A percentile compares a stretch with the other conserved stretches of the same genome.
These are phyloP conservation scores for Emesis russula DNA, from an alignment of 2,888 invertebrate species.

Conservation along the genomic window DNA sequence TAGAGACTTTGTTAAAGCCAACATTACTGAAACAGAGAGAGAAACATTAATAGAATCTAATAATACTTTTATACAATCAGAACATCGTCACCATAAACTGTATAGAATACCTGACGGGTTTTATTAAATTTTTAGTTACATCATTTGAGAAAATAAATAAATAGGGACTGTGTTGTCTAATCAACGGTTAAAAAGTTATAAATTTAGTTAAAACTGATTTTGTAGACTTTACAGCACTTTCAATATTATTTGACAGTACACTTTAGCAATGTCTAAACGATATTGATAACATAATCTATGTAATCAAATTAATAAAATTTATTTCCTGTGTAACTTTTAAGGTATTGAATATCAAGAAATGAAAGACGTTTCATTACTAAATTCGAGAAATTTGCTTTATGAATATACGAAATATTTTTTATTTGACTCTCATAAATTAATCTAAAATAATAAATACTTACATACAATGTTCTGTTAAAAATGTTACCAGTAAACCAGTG, in stretches of 20 bases:
- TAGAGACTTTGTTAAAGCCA: slow-evolving; percentile 92
- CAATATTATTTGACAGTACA: background rate
- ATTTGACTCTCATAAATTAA: no score
- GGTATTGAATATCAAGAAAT: no score
- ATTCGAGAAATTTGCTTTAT: no score
- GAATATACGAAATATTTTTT: no score
- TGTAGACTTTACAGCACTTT: background rate
- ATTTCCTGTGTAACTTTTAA: no score
- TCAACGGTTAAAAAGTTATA: background rate
- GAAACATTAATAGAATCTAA: slow-evolving; percentile 93
- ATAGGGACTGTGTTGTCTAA: background rate
- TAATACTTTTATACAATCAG: slow-evolving; percentile 93
- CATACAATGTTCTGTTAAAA: background rate
- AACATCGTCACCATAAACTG: slow-evolving; percentile 91
- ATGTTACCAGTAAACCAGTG: background rate
- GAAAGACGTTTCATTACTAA: no score
- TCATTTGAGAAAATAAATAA: background rate
- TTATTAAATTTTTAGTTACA: slow-evolving; percentile 48
- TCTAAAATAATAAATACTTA: no score
- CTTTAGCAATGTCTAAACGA: background rate
- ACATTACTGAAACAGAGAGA: slow-evolving; percentile 91
- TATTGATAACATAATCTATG: no score
- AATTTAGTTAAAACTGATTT: background rate
- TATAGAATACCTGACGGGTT: slow-evolving; percentile 90
- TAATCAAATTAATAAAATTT: no score